Percentiles rank a stretch among this genome's conserved stretches.
Conservation (phyloP, 1,140 invertebrate species). For the Pararge aegeria region DNA sequence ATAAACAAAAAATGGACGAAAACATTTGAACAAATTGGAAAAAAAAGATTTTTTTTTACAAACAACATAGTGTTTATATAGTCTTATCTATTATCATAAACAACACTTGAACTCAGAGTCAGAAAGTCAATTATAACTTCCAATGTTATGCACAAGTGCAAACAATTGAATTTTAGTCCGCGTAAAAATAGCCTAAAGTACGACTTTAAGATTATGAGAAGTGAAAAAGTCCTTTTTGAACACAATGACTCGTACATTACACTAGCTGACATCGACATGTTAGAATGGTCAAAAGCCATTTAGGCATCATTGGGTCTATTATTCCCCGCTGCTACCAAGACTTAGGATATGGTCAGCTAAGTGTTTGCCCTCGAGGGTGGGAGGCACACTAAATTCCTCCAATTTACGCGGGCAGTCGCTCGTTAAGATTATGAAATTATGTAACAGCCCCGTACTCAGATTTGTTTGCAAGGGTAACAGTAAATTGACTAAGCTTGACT, state of each 20-base stretch:
- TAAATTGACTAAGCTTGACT: slow-evolving; percentile 46
- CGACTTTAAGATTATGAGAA: slow-evolving; percentile 1
- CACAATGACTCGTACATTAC: slow-evolving; percentile 7
- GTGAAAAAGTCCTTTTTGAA: too few relatives aligned
- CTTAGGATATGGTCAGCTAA: slow-evolving; percentile 62
- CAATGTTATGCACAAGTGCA: too few relatives aligned
- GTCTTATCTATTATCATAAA: too few relatives aligned
- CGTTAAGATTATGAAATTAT: slow-evolving; percentile 76
- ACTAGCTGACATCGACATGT: slow-evolving; percentile 20
- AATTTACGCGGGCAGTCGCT: slow-evolving; percentile 61
- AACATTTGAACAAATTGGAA: too few relatives aligned
- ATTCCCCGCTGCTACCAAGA: slow-evolving; percentile 37
- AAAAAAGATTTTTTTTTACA: too few relatives aligned
- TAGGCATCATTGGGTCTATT: slow-evolving; percentile 30
- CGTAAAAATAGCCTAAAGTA: too few relatives aligned
- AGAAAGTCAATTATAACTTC: too few relatives aligned
- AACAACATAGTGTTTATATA: too few relatives aligned
- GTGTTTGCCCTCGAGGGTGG: slow-evolving; percentile 49
- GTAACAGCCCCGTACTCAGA: slow-evolving; percentile 54
- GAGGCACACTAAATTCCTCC: slow-evolving; percentile 57
- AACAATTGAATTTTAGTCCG: too few relatives aligned
- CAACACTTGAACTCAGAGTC: too few relatives aligned
- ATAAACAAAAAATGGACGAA: too few relatives aligned
- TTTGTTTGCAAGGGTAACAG: slow-evolving; percentile 48
- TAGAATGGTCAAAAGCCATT: slow-evolving; percentile 25